These are phyloP conservation scores for Paramormyrops hopkinsi DNA, from an alignment of 2,797 vertebrate species.

Conservation along the genomic window DNA sequence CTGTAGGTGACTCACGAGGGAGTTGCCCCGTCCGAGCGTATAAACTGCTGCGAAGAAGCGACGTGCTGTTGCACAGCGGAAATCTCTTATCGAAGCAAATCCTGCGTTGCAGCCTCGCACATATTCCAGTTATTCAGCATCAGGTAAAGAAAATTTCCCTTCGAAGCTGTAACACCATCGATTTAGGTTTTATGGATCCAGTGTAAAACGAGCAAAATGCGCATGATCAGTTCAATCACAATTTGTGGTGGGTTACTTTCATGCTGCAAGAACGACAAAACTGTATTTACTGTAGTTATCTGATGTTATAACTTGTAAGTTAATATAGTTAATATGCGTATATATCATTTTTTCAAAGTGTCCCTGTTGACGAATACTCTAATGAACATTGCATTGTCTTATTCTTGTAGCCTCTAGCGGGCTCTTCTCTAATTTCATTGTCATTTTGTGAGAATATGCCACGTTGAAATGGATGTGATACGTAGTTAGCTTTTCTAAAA, in stretches of 20 bases:
- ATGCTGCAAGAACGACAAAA: not conserved
- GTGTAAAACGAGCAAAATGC: not conserved
- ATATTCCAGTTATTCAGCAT: not conserved
- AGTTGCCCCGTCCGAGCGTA: conserved; percentile 5
- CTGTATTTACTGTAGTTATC: not conserved
- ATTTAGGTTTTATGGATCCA: not conserved
- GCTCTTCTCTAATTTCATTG: not conserved
- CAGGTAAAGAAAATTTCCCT: conserved; percentile 11
- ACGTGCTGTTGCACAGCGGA: not conserved
- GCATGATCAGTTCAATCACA: not conserved
- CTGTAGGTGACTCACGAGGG: conserved; percentile 21
- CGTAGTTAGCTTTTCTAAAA: not conserved
- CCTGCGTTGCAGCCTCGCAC: not conserved
- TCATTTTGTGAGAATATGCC: not conserved
- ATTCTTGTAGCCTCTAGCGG: not conserved
- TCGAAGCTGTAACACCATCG: not conserved
- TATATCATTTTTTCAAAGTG: not conserved
- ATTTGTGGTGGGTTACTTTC: not conserved
- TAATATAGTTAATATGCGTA: not conserved
- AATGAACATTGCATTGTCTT: not conserved
- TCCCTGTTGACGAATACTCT: not conserved
- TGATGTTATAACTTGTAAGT: not conserved
- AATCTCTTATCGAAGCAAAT: not conserved
- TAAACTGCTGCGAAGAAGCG: not conserved
- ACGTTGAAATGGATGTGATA: not conserved